A percentile compares a stretch with the other conserved stretches of the same genome.
These are phyloP conservation scores for Chiroxiphia lanceolata DNA, from an alignment of 2,797 vertebrate species.

Conservation along the genomic window DNA sequence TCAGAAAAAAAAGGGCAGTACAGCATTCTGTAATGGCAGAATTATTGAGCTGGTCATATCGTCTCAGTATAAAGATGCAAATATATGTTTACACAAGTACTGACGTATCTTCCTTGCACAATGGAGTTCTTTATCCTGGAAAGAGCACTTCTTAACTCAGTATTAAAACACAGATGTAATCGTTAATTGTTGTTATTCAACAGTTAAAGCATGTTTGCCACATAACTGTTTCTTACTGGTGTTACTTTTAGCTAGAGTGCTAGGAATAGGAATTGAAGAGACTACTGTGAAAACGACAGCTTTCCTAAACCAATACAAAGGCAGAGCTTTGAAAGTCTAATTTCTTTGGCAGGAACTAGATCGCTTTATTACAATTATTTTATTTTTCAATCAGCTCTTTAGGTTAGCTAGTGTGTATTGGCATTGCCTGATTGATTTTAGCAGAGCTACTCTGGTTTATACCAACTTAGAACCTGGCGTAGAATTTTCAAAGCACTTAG, in stretches of 20 bases:
- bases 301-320: background rate
- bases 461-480: background rate
- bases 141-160: background rate
- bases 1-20: background rate
- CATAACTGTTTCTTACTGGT: background rate
- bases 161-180: background rate
- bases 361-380: slow-evolving; percentile 8
- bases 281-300: background rate
- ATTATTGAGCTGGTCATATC: background rate
- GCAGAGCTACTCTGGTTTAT: background rate
- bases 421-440: background rate
- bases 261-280: background rate
- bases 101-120: background rate
- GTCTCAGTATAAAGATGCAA: background rate
- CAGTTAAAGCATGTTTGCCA: background rate
- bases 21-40: background rate
- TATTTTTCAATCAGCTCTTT: background rate
- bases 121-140: background rate
- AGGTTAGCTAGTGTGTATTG: background rate
- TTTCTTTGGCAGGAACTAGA: background rate
- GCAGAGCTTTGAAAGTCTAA: background rate
- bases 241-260: background rate
- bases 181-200: background rate
- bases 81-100: background rate
- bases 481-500: background rate